These are phyloP conservation scores for Drosophila gunungcola DNA, from an alignment of 1,140 invertebrate genomes.

Conservation along the genomic window DNA sequence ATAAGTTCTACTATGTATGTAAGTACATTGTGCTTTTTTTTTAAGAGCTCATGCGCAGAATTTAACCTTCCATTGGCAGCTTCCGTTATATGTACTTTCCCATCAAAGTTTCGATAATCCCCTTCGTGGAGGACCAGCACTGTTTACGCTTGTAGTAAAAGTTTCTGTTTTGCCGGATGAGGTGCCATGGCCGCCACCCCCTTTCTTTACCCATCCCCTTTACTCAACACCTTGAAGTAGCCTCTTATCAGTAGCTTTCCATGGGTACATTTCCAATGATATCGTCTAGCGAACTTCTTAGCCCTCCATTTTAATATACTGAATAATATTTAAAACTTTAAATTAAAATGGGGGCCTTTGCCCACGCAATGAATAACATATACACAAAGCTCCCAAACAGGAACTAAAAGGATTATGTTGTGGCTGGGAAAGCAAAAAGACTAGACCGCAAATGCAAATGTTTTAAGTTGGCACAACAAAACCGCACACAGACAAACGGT, in stretches of 20 bases:
- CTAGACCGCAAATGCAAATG: slow-evolving; percentile 65
- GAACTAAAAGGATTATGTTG: slow-evolving; percentile 61
- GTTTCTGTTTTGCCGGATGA: slow-evolving; percentile 53
- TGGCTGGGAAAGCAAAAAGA: slow-evolving; percentile 24
- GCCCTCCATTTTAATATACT: not conserved
- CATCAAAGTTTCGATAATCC: not conserved
- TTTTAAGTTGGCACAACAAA: slow-evolving; percentile 51
- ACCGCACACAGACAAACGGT: slow-evolving; percentile 10
- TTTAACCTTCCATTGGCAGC: slow-evolving; percentile 7
- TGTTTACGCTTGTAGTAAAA: slow-evolving; percentile 75
- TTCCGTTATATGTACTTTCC: not conserved
- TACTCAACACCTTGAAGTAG: not conserved
- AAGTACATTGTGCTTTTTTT: slow-evolving; percentile 5
- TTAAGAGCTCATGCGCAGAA: slow-evolving; percentile 52
- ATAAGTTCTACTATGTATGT: not conserved
- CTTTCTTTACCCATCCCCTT: not conserved
- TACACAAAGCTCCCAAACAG: slow-evolving; percentile 18
- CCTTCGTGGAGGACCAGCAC: slow-evolving; percentile 21
- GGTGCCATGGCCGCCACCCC: slow-evolving; percentile 48
- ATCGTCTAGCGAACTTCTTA: not conserved
- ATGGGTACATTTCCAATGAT: not conserved
- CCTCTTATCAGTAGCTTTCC: not conserved
- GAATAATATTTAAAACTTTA: not conserved
- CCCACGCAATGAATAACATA: slow-evolving; percentile 21
- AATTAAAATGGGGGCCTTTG: not conserved